Evolutionary conservation across 2,113 vertebrate genomes (phyloP).

Genomic region (Clarias macrocephalus): DNA sequence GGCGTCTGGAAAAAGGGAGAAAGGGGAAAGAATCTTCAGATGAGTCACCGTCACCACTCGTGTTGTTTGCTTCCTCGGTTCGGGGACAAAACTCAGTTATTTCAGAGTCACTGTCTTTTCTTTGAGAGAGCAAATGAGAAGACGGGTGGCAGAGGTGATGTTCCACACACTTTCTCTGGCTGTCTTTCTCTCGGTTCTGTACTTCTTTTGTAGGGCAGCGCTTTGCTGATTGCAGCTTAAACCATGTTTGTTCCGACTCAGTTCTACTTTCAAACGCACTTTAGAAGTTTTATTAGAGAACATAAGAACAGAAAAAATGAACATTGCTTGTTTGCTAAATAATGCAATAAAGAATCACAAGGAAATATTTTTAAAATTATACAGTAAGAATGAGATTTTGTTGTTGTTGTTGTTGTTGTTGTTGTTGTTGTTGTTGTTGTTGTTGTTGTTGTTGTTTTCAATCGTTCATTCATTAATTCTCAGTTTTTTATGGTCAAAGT

Average conservation of each 20-base stretch:
- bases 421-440: too few relatives aligned
- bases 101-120: constrained; percentile 42
- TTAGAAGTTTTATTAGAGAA: background rate
- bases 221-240: background rate
- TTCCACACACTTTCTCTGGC: constrained; percentile 30
- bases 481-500: background rate
- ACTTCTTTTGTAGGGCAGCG: background rate
- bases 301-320: background rate
- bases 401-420: background rate
- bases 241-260: background rate
- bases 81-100: constrained; percentile 63
- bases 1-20: constrained; percentile 69
- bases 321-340: too few relatives aligned
- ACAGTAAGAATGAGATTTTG: background rate
- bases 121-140: constrained; percentile 30
- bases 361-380: background rate
- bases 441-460: background rate
- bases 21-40: constrained; percentile 75
- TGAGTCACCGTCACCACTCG: constrained; percentile 69
- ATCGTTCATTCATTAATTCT: background rate
- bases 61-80: constrained; percentile 53
- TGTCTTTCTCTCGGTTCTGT: constrained; percentile 14
- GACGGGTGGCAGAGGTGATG: background rate
- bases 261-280: background rate
- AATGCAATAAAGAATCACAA: background rate